Conservation (phyloP, 2,888 invertebrate species). For the Fissipunctia ypsillon region DNA sequence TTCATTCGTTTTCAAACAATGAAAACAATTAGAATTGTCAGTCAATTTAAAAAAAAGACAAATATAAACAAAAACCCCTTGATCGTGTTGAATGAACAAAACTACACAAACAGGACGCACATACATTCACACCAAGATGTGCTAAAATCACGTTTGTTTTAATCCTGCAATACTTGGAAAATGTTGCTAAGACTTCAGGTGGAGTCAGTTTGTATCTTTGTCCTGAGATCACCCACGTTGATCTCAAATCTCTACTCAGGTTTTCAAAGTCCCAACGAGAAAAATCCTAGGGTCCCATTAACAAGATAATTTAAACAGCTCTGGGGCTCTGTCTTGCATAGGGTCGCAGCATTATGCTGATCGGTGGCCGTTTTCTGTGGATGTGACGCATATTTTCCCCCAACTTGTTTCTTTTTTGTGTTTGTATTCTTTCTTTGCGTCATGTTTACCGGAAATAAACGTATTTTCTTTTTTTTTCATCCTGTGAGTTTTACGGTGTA, state of each 20-base stretch:
- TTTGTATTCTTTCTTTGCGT: too few relatives aligned
- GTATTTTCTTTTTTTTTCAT: too few relatives aligned
- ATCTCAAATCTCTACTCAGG: background rate
- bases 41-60: background rate
- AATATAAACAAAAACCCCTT: background rate
- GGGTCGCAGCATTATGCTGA: too few relatives aligned
- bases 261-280: too few relatives aligned
- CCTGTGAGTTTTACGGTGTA: too few relatives aligned
- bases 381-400: too few relatives aligned
- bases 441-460: too few relatives aligned
- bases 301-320: too few relatives aligned
- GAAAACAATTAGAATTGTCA: background rate
- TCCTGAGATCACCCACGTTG: constrained; percentile 13
- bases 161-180: constrained; percentile 57
- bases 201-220: constrained; percentile 10
- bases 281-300: too few relatives aligned
- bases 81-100: constrained; percentile 36
- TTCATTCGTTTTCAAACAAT: background rate
- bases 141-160: constrained; percentile 36
- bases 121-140: constrained; percentile 18
- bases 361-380: too few relatives aligned
- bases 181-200: constrained; percentile 8
- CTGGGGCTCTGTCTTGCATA: too few relatives aligned
- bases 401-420: too few relatives aligned
- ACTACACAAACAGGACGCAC: constrained; percentile 51